Conservation (phyloP, 2,797 vertebrate genomes). For the Anguilla pacifica region DNA sequence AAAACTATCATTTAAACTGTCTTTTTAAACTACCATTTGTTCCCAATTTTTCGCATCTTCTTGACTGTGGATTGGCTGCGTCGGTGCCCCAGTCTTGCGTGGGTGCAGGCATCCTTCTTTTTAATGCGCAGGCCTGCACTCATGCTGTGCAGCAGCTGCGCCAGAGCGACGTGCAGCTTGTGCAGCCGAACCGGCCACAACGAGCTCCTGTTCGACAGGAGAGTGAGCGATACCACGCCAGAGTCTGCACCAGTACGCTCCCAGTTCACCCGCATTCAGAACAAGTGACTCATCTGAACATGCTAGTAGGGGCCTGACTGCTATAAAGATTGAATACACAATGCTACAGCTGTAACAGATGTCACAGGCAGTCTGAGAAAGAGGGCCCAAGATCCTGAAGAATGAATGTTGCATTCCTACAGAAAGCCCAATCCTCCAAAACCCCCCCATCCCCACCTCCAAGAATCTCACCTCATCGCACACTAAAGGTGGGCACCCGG, state of each 20-base stretch:
- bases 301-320: neutral
- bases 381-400: neutral
- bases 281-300: neutral
- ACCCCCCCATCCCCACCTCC: neutral
- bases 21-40: neutral
- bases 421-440: neutral
- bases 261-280: neutral
- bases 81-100: no score
- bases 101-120: neutral
- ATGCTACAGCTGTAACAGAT: neutral
- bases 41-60: neutral
- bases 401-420: no score
- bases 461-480: constrained; percentile 78
- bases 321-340: neutral
- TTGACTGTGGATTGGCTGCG: neutral
- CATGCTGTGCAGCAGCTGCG: neutral
- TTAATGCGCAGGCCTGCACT: neutral
- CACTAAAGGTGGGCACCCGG: constrained; percentile 67
- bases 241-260: neutral
- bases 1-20: no score
- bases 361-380: neutral
- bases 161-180: neutral
- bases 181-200: neutral
- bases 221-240: neutral
- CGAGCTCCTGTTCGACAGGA: neutral